phyloP scores from a whole-genome alignment of 2,888 invertebrate species.

The Drosophila melanosoma region DNA sequence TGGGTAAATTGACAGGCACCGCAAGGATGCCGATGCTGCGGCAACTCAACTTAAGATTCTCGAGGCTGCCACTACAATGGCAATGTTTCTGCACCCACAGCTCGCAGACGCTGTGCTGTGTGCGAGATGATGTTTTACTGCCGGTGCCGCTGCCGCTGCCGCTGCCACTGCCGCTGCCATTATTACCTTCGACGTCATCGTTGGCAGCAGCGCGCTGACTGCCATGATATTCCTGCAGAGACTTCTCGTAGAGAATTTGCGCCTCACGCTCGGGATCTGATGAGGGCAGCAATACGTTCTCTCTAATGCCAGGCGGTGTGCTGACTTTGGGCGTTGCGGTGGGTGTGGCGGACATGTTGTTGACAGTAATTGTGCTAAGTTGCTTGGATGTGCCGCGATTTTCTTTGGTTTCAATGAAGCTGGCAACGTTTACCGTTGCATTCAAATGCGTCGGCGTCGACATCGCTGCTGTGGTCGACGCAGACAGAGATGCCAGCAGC shows the following conservation, averaged over 20 bases:
- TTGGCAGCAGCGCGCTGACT: conserved; percentile 45
- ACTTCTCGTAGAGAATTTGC: conserved; percentile 83
- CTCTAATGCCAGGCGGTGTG: conserved; percentile 73
- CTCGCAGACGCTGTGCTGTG: conserved; percentile 81
- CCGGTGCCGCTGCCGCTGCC: conserved; percentile 19
- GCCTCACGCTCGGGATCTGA: conserved; percentile 84
- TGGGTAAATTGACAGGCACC: conserved; percentile 83
- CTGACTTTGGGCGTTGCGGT: conserved; percentile 39
- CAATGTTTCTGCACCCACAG: conserved; percentile 83
- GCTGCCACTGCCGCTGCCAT: conserved; percentile 11
- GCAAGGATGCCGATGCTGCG: conserved; percentile 83
- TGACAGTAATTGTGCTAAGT: conserved; percentile 58
- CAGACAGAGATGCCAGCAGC: conserved; percentile 36
- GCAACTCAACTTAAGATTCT: conserved; percentile 82
- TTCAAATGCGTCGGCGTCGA: conserved; percentile 37
- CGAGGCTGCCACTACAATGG: conserved; percentile 82
- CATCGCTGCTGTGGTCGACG: conserved; percentile 39
- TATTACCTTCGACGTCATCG: conserved; percentile 7
- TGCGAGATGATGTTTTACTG: conserved; percentile 54
- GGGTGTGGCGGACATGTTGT: conserved; percentile 42
- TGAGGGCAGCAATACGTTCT: conserved; percentile 84
- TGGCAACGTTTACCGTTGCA: conserved; percentile 29
- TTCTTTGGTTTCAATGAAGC: conserved; percentile 52
- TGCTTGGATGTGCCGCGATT: conserved; percentile 33
- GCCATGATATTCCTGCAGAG: conserved; percentile 82